Conservation (phyloP, 2,113 vertebrate species). For the Bufo bufo region DNA sequence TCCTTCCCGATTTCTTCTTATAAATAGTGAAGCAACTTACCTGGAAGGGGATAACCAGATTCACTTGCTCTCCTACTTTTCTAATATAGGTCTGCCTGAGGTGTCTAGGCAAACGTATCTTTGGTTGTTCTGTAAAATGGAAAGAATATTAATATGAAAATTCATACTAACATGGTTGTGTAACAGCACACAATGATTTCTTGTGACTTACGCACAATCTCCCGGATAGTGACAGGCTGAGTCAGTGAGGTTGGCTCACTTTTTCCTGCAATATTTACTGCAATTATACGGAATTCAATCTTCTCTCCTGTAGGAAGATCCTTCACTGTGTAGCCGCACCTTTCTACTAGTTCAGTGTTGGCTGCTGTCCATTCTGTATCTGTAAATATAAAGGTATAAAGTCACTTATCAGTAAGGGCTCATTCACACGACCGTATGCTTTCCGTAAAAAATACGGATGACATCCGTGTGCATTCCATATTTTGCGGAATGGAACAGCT, state of each 20-base stretch:
- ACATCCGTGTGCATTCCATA: no score
- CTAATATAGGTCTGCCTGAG: conserved; percentile 80
- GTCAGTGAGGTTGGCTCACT: conserved; percentile 75
- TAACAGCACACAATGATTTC: neutral
- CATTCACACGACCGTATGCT: no score
- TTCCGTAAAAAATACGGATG: no score
- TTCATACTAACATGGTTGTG: neutral
- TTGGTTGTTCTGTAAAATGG: conserved; percentile 80
- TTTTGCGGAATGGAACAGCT: no score
- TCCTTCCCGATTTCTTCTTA: no score
- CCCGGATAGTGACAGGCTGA: conserved; percentile 83
- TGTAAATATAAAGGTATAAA: conserved; percentile 57
- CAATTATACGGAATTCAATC: conserved; percentile 81
- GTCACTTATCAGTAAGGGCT: no score
- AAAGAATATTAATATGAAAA: neutral
- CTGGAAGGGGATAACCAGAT: conserved; percentile 90
- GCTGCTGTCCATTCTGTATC: conserved; percentile 79
- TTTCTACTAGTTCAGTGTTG: conserved; percentile 73
- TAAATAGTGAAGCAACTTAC: conserved; percentile 64
- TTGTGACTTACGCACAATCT: conserved; percentile 80
- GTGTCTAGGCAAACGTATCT: conserved; percentile 85
- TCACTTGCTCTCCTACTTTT: conserved; percentile 83
- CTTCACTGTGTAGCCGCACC: conserved; percentile 78
- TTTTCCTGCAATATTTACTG: conserved; percentile 83
- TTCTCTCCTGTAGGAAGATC: conserved; percentile 82